Evolutionary conservation across 1,140 invertebrate species (phyloP), one percentile per base, ranked within the genome.

Genomic region (Cydia pomonella): DNA sequence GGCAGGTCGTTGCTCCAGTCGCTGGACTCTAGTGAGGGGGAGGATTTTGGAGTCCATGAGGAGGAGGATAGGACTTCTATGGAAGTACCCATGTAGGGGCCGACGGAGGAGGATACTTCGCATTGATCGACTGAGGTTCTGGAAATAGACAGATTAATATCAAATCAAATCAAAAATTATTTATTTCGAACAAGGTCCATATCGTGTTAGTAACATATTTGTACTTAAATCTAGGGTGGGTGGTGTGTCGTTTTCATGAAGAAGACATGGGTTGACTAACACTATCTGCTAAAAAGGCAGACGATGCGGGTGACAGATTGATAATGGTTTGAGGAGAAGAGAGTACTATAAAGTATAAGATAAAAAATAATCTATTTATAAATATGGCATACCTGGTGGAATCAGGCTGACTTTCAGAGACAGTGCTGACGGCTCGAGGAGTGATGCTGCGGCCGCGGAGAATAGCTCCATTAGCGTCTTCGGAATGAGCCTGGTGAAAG

Each of bases 81-180:
- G 4, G 82, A 73, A 5, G 87, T 84, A 9, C 21, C 21, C 21
- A 87, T 44, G 73, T 84, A 85, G 1, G 87, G 85, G 6, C 86
- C 87, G 1, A 90, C 82, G 25, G 89, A 85, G 9, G 89, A 92
- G 0, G 83, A 82, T 0, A 92, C 89, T 83, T 91, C 89, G 64
- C 86, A 88, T 6, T 88, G 82, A 2, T 88, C 84, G 7, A 78
- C 44, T 73, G 79, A 64, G 47, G 82, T 64, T 76, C 89, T 89
- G 73, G 72, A 83, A 80, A 73, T 47, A 12, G 44, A 66, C 50
- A 44, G 47, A 69, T 71, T 50, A 73, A 66, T 9, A 3, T n/a
- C n/a, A n/a, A n/a, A n/a, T n/a, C n/a, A n/a, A n/a, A n/a, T n/a
- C n/a, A n/a, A n/a, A n/a, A n/a, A n/a, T n/a, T n/a, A n/a, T n/a